phyloP scores from a whole-genome alignment of 2,797 vertebrate genomes.

The Clarias laeviceps region DNA sequence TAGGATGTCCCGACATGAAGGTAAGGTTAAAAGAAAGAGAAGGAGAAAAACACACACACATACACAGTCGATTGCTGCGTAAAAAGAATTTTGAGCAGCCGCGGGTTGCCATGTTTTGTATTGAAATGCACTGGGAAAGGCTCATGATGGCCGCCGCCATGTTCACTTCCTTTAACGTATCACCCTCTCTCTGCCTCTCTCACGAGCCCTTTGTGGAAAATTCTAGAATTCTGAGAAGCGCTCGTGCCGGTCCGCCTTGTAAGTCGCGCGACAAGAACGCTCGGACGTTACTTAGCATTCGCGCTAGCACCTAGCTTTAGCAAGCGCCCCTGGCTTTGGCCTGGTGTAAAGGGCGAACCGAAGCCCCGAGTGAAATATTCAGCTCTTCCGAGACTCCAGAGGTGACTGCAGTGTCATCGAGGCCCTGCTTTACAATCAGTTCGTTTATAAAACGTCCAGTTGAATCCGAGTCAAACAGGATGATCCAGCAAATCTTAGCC shows the following conservation, averaged over 20 bases:
- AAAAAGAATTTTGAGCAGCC: slow-evolving; percentile 56
- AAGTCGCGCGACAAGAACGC: slow-evolving; percentile 4
- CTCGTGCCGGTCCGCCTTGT: neutral
- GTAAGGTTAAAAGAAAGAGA: slow-evolving; percentile 71
- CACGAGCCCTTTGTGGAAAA: neutral
- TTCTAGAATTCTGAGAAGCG: neutral
- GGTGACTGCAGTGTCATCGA: slow-evolving; percentile 78
- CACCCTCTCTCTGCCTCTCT: slow-evolving; percentile 2
- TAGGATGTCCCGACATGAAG: slow-evolving; percentile 99
- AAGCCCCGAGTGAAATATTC: slow-evolving; percentile 19
- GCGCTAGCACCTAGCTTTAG: slow-evolving; percentile 37
- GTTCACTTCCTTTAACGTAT: neutral
- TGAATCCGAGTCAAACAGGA: slow-evolving; percentile 10
- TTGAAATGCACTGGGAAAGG: slow-evolving; percentile 60
- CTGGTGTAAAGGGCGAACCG: slow-evolving; percentile 50
- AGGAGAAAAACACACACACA: neutral
- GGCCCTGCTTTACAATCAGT: slow-evolving; percentile 44
- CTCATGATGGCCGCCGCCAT: slow-evolving; percentile 60
- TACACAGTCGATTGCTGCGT: slow-evolving; percentile 55
- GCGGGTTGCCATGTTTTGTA: slow-evolving; percentile 64
- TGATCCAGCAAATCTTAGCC: slow-evolving; percentile 36
- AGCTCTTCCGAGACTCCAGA: slow-evolving; percentile 36
- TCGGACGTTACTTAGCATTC: slow-evolving; percentile 23
- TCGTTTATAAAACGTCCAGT: neutral
- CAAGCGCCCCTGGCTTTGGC: slow-evolving; percentile 37